phyloP scores from a whole-genome alignment of 2,888 invertebrate species.

The Diloba caeruleocephala region DNA sequence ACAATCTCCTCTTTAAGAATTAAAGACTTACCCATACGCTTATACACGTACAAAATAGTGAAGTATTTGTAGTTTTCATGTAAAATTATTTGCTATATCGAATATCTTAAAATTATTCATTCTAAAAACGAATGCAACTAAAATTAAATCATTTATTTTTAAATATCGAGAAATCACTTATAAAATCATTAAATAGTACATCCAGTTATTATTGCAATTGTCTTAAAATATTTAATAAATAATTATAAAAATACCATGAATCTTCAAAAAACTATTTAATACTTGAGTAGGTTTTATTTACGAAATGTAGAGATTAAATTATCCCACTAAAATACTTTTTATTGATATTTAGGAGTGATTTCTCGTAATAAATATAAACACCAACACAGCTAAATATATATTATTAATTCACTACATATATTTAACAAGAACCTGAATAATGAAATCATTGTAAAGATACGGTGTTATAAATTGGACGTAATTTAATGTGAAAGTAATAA shows the following conservation, averaged over 20 bases:
- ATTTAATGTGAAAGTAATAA: constrained; percentile 55
- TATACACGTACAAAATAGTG: constrained; percentile 75
- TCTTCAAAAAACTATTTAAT: too few relatives aligned
- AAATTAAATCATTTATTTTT: constrained; percentile 19
- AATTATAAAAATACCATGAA: too few relatives aligned
- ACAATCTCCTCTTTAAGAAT: too few relatives aligned
- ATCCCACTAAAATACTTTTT: background rate
- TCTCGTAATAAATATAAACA: constrained; percentile 18
- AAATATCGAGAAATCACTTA: constrained; percentile 16
- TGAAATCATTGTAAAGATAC: constrained; percentile 74
- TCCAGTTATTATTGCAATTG: too few relatives aligned
- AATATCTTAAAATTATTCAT: constrained; percentile 60
- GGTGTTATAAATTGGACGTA: constrained; percentile 58
- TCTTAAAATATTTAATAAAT: too few relatives aligned
- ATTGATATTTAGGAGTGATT: constrained; percentile 13
- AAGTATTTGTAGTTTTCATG: constrained; percentile 51
- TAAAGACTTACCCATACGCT: constrained; percentile 72
- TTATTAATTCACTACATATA: constrained; percentile 22
- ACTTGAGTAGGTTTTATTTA: too few relatives aligned
- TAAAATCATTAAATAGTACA: background rate
- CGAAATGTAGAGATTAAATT: too few relatives aligned
- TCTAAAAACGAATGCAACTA: constrained; percentile 33
- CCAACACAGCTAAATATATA: constrained; percentile 19
- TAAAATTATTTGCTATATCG: constrained; percentile 55
- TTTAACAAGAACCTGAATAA: constrained; percentile 54